Evolutionary conservation across 2,797 vertebrate genomes (phyloP).

Genomic region (Esox lucius): DNA sequence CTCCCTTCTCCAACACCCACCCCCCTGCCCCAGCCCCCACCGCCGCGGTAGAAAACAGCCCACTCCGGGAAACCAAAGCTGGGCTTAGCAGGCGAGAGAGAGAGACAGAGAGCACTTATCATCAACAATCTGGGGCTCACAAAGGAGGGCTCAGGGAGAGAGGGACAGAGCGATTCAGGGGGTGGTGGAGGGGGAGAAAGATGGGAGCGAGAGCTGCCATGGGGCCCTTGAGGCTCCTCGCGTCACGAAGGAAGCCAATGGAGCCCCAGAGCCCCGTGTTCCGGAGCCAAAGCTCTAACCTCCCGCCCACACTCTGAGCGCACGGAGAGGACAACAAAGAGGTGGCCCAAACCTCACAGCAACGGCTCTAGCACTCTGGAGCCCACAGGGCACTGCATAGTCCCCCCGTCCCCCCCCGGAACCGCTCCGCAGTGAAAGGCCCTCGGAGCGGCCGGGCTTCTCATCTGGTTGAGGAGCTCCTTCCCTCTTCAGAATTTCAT

Average conservation of each 20-base stretch:
- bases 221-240: slow-evolving; percentile 2
- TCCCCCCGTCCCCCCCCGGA: not conserved
- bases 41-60: slow-evolving; percentile 13
- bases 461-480: slow-evolving; percentile 3
- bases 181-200: not conserved
- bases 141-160: not conserved
- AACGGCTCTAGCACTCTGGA: not conserved
- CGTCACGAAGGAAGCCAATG: slow-evolving; percentile 7
- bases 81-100: slow-evolving; percentile 11
- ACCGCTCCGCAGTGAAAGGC: not conserved
- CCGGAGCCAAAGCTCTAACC: not conserved
- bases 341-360: not conserved
- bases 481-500: slow-evolving; percentile 7
- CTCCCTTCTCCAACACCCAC: slow-evolving; percentile 6
- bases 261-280: not conserved
- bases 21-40: slow-evolving; percentile 1
- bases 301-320: not conserved
- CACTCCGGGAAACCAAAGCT: slow-evolving; percentile 3
- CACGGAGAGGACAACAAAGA: not conserved
- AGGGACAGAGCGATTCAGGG: not conserved
- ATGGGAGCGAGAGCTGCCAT: not conserved
- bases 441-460: not conserved
- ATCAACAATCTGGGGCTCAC: slow-evolving; percentile 18
- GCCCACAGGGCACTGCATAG: not conserved
- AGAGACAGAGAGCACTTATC: slow-evolving; percentile 16